Percentiles rank a stretch among this genome's conserved stretches.
Conservation (phyloP, 2,113 vertebrate genomes). For the Salminus brasiliensis region DNA sequence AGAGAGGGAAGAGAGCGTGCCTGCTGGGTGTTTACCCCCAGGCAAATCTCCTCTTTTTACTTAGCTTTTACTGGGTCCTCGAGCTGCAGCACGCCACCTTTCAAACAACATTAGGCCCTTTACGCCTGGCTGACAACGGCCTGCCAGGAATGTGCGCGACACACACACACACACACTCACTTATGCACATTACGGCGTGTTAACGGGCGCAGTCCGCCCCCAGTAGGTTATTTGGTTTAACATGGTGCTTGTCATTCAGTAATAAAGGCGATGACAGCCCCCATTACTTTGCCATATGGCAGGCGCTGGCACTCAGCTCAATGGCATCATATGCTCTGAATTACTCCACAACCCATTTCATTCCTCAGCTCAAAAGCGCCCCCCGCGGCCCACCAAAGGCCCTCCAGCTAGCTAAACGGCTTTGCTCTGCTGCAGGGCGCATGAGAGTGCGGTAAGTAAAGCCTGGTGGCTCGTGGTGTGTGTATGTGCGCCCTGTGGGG, state of each 20-base stretch:
- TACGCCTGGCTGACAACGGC: slow-evolving; percentile 74
- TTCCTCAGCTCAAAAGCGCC: slow-evolving; percentile 61
- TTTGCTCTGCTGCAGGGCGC: neutral
- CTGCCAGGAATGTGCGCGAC: slow-evolving; percentile 72
- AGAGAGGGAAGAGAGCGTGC: neutral
- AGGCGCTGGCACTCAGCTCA: slow-evolving; percentile 73
- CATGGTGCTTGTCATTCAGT: slow-evolving; percentile 80
- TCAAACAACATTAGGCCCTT: slow-evolving; percentile 84
- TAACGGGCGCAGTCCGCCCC: slow-evolving; percentile 72
- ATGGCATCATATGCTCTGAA: slow-evolving; percentile 79
- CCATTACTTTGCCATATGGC: slow-evolving; percentile 81
- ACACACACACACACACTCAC: slow-evolving; percentile 48
- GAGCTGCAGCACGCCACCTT: slow-evolving; percentile 71
- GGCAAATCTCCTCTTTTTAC: slow-evolving; percentile 74
- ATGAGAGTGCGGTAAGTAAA: neutral
- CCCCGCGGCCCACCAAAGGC: slow-evolving; percentile 26
- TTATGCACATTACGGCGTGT: slow-evolving; percentile 32
- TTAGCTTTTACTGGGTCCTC: slow-evolving; percentile 72
- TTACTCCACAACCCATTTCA: slow-evolving; percentile 74
- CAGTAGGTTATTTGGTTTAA: slow-evolving; percentile 76
- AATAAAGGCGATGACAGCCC: slow-evolving; percentile 81
- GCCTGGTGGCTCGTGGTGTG: neutral
- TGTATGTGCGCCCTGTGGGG: neutral
- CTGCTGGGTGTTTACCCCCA: slow-evolving; percentile 72
- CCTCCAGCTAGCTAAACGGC: slow-evolving; percentile 14